Base-by-base conservation (phyloP, 2,888 invertebrate species). In the Gerosis bhagava region DNA sequence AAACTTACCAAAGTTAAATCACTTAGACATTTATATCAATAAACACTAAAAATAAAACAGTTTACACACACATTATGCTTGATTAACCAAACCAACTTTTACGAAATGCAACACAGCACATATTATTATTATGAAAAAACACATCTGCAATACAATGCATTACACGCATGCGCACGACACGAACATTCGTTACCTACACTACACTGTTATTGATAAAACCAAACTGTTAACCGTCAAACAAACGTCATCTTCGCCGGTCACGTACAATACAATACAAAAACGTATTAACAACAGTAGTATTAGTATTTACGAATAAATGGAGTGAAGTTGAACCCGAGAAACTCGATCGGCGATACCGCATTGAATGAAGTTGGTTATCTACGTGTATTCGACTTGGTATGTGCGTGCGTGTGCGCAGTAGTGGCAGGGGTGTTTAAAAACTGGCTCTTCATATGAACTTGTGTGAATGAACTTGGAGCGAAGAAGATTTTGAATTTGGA, bases 181-280 rank as follows among this genome's bases (percentile, higher is more conserved):
- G 43, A 56, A 44, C 39, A 40, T n/a, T 24, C 24, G 24, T n/a
- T n/a, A n/a, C n/a, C n/a, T 32, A 39, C 17, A 34, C 50, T 62
- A 45, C 53, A 62, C 57, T 55, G 50, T 58, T 57, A 83, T 84
- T 81, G 80, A 83, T 81, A 79, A 77, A 84, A 83, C 83, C 80
- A 76, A 48, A 72, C 63, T 67, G 60, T 62, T 65, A 67, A 70
- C 73, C 60, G 65, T 68, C 68, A 67, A 76, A 71, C 57, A 54
- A 74, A 83, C 83, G 83, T 86, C 83, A 83, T 71, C 72, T 72
- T 72, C 24, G 42, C 70, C 69, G 78, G 81, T 80, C 77, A 70
- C 71, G 70, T 55, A 67, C 62, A 19, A 19, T n/a, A n/a, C n/a
- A n/a, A n/a, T n/a, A n/a, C n/a, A n/a, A n/a, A n/a, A n/a, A n/a